Evolutionary conservation across 2,888 invertebrate genomes (phyloP), one percentile per base, ranked within the genome.

Genomic region (Xiphydria camelus): DNA sequence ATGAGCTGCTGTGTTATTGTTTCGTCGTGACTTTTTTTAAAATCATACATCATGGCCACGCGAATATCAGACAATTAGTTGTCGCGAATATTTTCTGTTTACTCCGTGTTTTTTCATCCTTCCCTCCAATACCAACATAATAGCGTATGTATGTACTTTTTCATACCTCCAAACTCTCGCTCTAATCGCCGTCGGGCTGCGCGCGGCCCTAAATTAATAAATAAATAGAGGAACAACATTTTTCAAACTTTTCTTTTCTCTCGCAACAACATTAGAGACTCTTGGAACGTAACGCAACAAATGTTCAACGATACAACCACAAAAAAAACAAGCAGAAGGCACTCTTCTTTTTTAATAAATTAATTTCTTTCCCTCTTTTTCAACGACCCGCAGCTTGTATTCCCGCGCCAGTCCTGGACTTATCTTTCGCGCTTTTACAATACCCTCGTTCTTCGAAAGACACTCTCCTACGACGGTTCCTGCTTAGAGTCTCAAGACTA

Each of bases 281-380:
- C 68, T 72, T 62, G 67, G 70, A 72, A 73, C 73, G 62, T 69
- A 73, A 73, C 65, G 61, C 66, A 73, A 74, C 66, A 71, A 70
- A 74, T 70, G 62, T 67, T 71, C 68, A 73, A 72, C 70, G 67
- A 71, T 71, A 69, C 66, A 71, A 72, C 64, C 62, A 74, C 68
- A 33, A 46, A 51, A 51, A 66, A 71, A 73, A 73, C 70, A 73
- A 75, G 70, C 72, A 73, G 75, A 75, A 75, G 75, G 75, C 75
- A 75, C 75, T 73, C 75, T 66, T 69, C 63, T 59, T 49, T 56
- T 51, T 53, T 54, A 66, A 68, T 66, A 68, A 71, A 70, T 70
- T 65, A 69, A 64, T 63, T 60, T 62, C 53, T 54, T 53, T 39
- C 54, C 51, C 15, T 19, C 17, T 10, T 4, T 18, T 15, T 4